Evolutionary conservation across 1,140 invertebrate species (phyloP).

Genomic region (Cheumatopsyche charites): DNA sequence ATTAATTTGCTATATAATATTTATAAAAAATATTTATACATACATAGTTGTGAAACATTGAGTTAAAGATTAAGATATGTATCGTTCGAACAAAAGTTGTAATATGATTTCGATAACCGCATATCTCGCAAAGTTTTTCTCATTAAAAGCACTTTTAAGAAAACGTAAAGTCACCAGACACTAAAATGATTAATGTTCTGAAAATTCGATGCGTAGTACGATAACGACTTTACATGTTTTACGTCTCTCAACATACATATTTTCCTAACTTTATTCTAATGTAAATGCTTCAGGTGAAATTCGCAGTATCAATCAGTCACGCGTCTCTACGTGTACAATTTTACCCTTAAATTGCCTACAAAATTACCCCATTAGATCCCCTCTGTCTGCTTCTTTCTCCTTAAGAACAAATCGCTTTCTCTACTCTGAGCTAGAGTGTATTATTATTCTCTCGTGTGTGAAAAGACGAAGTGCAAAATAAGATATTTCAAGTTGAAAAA

Average conservation of each 20-base stretch:
- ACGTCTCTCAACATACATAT: background rate
- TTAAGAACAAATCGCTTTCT: background rate
- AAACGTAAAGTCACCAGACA: background rate
- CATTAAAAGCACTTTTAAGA: background rate
- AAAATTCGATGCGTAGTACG: background rate
- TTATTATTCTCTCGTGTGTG: background rate
- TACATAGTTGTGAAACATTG: no score
- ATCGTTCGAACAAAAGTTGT: background rate
- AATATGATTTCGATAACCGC: background rate
- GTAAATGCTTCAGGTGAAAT: background rate
- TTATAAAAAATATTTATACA: no score
- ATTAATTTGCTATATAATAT: no score
- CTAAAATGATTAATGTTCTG: background rate
- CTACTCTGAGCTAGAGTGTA: background rate
- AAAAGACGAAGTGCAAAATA: no score
- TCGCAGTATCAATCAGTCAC: constrained; percentile 9
- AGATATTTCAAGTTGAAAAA: background rate
- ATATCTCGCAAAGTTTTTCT: background rate
- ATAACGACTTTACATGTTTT: background rate
- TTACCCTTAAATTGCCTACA: background rate
- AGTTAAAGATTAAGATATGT: no score
- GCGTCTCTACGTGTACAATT: background rate
- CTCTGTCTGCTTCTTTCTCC: background rate
- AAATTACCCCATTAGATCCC: background rate
- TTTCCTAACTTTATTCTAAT: no score